Evolutionary conservation across 1,140 invertebrate species (phyloP).

Genomic region (Drosophila punjabiensis): DNA sequence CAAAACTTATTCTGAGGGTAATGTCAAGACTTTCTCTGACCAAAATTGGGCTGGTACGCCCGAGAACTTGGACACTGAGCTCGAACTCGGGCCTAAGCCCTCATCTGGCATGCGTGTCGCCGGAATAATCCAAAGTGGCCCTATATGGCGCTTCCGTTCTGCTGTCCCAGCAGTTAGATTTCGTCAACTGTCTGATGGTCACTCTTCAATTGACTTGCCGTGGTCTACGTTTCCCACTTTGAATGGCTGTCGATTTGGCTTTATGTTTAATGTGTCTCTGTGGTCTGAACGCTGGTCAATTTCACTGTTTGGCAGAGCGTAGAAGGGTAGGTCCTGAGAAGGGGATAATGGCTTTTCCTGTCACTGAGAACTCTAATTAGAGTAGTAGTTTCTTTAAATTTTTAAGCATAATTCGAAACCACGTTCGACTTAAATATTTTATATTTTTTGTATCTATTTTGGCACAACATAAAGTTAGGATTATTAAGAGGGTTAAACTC

Average conservation of each 20-base stretch:
- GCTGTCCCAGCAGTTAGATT: conserved; percentile 30
- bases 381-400: not conserved
- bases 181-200: conserved; percentile 55
- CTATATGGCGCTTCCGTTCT: conserved; percentile 74
- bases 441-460: not conserved
- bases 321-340: conserved; percentile 5
- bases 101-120: conserved; percentile 49
- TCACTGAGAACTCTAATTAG: conserved; percentile 13
- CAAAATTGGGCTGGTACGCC: conserved; percentile 22
- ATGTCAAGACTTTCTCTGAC: conserved; percentile 70
- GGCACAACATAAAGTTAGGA: not conserved
- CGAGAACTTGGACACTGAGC: conserved; percentile 17
- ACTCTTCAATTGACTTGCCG: conserved; percentile 31
- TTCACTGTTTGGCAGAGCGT: conserved; percentile 42
- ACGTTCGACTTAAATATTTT: not conserved
- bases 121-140: conserved; percentile 51
- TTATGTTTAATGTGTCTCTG: conserved; percentile 19
- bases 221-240: conserved; percentile 31
- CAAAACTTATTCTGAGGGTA: conserved; percentile 42
- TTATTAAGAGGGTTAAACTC: not conserved
- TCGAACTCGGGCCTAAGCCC: conserved; percentile 30
- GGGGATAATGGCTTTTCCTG: not conserved
- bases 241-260: conserved; percentile 3
- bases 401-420: not conserved
- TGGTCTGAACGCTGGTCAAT: conserved; percentile 18